These are phyloP conservation scores for Ochropleura leucogaster DNA, from an alignment of 2,888 invertebrate genomes.

Conservation along the genomic window DNA sequence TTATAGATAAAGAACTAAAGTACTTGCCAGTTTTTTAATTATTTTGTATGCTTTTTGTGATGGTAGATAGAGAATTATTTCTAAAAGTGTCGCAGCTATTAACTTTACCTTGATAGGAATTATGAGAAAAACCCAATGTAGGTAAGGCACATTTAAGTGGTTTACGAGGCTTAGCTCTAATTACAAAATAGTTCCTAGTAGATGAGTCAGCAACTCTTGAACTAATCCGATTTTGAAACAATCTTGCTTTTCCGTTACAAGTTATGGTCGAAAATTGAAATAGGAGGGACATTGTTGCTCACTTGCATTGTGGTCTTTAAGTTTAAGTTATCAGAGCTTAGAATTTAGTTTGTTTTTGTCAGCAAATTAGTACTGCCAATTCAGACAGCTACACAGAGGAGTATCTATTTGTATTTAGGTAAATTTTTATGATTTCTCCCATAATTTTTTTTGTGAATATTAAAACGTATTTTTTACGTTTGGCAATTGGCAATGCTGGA, in stretches of 20 bases:
- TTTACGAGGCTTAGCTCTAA: neutral
- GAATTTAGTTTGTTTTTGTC: neutral
- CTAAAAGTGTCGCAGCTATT: too few species aligned
- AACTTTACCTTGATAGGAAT: neutral
- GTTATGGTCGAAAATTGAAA: neutral
- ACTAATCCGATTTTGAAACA: slow-evolving; percentile 24
- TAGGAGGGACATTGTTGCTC: too few species aligned
- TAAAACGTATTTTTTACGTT: neutral
- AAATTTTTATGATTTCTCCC: neutral
- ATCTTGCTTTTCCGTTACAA: neutral
- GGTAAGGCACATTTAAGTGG: neutral
- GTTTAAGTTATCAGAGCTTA: neutral
- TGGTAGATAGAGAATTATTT: too few species aligned
- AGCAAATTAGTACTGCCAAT: neutral
- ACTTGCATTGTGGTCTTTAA: neutral
- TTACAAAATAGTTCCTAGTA: slow-evolving; percentile 6
- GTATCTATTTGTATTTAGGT: neutral
- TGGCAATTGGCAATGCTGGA: neutral
- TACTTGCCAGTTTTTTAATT: too few species aligned
- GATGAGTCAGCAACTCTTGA: neutral
- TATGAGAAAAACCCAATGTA: neutral
- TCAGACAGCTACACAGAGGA: neutral
- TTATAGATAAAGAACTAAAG: too few species aligned
- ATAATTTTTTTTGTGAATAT: neutral
- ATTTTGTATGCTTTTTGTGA: too few species aligned